Conservation (phyloP, 2,113 vertebrate species). For the Pagrus major region DNA sequence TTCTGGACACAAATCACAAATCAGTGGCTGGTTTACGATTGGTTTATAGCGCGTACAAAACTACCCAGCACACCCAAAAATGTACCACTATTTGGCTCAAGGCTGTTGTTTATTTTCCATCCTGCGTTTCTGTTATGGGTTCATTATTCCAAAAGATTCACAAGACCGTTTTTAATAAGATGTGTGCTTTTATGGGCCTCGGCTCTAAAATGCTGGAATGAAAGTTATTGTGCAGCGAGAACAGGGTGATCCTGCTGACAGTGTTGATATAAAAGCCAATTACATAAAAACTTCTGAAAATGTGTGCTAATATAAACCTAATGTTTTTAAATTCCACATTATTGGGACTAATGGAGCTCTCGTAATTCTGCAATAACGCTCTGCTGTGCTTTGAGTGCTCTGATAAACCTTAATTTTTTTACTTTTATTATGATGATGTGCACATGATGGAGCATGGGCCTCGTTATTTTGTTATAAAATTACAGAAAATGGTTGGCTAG, state of each 20-base stretch:
- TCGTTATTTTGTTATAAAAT: background rate
- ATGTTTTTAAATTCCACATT: slow-evolving; percentile 9
- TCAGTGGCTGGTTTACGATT: background rate
- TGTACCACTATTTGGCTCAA: background rate
- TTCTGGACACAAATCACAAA: slow-evolving; percentile 4
- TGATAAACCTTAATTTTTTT: background rate
- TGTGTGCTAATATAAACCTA: background rate
- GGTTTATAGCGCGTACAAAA: background rate
- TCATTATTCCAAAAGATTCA: slow-evolving; percentile 28
- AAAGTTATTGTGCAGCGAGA: background rate
- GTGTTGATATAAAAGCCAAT: slow-evolving; percentile 22
- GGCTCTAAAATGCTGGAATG: background rate
- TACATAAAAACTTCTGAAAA: slow-evolving; percentile 5
- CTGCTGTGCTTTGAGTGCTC: background rate
- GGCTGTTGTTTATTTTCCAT: background rate
- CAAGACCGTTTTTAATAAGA: slow-evolving; percentile 1
- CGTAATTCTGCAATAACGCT: background rate
- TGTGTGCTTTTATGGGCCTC: slow-evolving; percentile 6
- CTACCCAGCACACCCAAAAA: background rate
- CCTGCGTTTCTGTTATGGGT: background rate
- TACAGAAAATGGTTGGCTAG: background rate
- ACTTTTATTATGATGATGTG: background rate
- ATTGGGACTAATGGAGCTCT: background rate
- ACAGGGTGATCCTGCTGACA: background rate
- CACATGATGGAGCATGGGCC: background rate